phyloP scores from a whole-genome alignment of 2,113 vertebrate genomes.

The Meleagris gallopavo region DNA sequence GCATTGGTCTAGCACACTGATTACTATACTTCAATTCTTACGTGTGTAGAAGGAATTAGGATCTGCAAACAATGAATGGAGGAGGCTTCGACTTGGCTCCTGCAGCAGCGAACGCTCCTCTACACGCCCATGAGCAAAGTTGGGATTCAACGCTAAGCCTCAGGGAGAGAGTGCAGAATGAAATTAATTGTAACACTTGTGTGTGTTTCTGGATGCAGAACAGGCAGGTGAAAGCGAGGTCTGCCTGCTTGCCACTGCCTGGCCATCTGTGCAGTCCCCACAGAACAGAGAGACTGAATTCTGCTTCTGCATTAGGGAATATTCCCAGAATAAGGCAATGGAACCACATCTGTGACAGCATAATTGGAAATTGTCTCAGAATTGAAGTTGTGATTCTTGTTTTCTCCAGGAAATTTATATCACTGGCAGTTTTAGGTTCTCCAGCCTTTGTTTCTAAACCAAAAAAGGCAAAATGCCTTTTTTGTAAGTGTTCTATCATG shows the following conservation, averaged over 20 bases:
- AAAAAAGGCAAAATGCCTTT: neutral
- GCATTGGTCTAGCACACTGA: rapidly evolving
- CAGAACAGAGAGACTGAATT: neutral
- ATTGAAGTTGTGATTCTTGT: neutral
- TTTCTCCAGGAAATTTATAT: neutral
- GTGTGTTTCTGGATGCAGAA: neutral
- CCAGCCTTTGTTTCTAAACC: neutral
- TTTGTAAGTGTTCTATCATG: neutral
- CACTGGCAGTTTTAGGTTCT: neutral
- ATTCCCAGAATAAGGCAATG: neutral
- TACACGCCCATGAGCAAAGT: neutral
- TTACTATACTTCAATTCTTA: neutral
- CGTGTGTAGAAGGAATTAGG: neutral
- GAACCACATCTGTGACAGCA: neutral
- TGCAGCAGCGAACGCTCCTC: neutral
- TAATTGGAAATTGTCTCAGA: neutral
- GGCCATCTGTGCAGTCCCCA: neutral
- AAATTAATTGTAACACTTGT: neutral
- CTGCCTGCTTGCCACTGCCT: neutral
- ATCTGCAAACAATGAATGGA: neutral
- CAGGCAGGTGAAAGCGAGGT: neutral
- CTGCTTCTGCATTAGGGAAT: neutral
- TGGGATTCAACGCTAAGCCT: neutral
- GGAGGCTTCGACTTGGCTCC: neutral
- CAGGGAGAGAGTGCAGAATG: neutral